Evolutionary conservation across 2,888 invertebrate genomes (phyloP).

Genomic region (Tiphia femorata): DNA sequence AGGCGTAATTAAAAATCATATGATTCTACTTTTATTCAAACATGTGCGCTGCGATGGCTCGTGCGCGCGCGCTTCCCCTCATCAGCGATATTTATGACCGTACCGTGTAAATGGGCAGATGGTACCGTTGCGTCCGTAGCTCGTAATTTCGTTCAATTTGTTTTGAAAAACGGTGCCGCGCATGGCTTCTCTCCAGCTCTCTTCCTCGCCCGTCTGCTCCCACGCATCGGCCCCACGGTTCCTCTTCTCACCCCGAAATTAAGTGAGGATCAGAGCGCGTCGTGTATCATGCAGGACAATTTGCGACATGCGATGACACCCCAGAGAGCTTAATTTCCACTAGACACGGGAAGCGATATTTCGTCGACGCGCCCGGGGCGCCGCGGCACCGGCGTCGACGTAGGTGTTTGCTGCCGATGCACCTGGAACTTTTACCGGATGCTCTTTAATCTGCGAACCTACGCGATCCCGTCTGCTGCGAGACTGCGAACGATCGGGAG

Average conservation of each 20-base stretch:
- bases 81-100: conserved; percentile 14
- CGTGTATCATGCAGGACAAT: conserved; percentile 13
- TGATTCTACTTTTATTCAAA: background rate
- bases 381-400: background rate
- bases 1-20: conserved; percentile 2
- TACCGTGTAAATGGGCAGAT: conserved; percentile 5
- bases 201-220: no score
- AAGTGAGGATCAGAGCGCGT: conserved; percentile 12
- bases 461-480: background rate
- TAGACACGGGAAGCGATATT: background rate
- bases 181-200: no score
- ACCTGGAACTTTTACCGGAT: conserved; percentile 1
- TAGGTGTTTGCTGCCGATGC: background rate
- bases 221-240: no score
- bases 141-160: conserved; percentile 18
- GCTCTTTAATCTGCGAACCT: conserved; percentile 11
- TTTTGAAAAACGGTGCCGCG: conserved; percentile 8
- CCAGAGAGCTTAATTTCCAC: conserved; percentile 17
- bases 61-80: no score
- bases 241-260: conserved; percentile 15
- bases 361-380: background rate
- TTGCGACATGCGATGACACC: conserved; percentile 11
- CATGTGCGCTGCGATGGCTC: no score
- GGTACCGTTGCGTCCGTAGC: background rate
- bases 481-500: background rate